Conservation (phyloP, 2,113 vertebrate species). For the Strigops habroptila region DNA sequence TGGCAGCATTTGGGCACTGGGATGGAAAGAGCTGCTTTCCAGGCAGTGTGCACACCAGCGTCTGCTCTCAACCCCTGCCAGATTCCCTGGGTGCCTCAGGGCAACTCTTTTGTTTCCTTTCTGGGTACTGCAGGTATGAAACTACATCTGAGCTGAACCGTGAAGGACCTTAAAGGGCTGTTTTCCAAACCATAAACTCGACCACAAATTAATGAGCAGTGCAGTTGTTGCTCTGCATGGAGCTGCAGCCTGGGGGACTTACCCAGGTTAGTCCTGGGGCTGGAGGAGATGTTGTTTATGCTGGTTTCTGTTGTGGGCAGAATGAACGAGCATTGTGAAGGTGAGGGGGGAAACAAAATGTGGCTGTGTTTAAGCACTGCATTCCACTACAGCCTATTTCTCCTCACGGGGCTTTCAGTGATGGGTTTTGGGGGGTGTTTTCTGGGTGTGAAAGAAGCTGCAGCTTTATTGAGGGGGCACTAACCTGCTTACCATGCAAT, state of each 20-base stretch:
- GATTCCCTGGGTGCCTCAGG: neutral
- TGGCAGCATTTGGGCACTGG: neutral
- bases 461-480: neutral
- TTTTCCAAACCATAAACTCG: constrained; percentile 15
- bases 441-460: neutral
- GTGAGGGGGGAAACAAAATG: neutral
- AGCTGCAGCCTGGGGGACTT: neutral
- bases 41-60: neutral
- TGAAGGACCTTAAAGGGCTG: constrained; percentile 51
- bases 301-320: neutral
- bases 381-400: neutral
- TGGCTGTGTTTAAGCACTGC: neutral
- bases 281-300: neutral
- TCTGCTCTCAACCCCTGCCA: neutral
- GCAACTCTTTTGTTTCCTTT: neutral
- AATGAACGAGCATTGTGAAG: neutral
- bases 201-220: neutral
- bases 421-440: neutral
- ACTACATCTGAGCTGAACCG: constrained; percentile 5
- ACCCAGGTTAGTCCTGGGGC: neutral
- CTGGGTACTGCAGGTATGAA: constrained; percentile 17
- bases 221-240: neutral
- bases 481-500: neutral
- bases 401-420: neutral
- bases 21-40: neutral